Evolutionary conservation across 1,140 invertebrate genomes (phyloP), one percentile per base, ranked within the genome.

Genomic region (Glomeris maerens): DNA sequence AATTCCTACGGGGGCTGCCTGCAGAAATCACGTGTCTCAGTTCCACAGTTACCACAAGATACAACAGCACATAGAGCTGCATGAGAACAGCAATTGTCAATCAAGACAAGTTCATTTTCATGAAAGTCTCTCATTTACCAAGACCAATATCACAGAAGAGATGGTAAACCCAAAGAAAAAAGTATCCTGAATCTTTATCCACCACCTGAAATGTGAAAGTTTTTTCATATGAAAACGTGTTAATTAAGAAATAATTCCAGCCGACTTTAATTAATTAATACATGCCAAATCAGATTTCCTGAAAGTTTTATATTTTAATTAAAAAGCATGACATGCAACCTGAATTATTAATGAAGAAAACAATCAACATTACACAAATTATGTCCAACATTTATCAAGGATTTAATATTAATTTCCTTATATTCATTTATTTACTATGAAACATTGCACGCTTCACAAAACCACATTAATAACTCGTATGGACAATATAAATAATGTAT

Each of bases 161-260:
- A 50, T 26, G 4, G 27, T 27, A 46, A 50, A 50, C 5, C 48
- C 48, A 22, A 45, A 50, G 22, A 50, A 50, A 25, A 41, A 50
- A 22, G 27, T 44, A 50, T 50, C 48, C 17, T 40, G 38, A 10
- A 50, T 25, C 44, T 50, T 21, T 7, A 50, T 50, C 48, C 48
- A 50, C 48, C 48, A 50, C 41, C 48, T 50, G 21, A 7, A 36
- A n/a, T 41, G 26, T 22, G 7, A 3, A 49, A n/a, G 20, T 27
- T n/a, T 27, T 27, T 38, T n/a, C n/a, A 47, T 27, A 47, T 36
- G 10, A 5, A 47, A 38, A 38, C n/a, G 26, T 47, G 26, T 7
- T 5, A 47, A 47, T 38, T 7, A 47, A 28, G 31, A 5, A 47
- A 36, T 21, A 47, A 10, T 20, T 7, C 10, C 5, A 7, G 7